phyloP scores from a whole-genome alignment of 2,888 invertebrate species.

The Eristalinus sepulchralis region DNA sequence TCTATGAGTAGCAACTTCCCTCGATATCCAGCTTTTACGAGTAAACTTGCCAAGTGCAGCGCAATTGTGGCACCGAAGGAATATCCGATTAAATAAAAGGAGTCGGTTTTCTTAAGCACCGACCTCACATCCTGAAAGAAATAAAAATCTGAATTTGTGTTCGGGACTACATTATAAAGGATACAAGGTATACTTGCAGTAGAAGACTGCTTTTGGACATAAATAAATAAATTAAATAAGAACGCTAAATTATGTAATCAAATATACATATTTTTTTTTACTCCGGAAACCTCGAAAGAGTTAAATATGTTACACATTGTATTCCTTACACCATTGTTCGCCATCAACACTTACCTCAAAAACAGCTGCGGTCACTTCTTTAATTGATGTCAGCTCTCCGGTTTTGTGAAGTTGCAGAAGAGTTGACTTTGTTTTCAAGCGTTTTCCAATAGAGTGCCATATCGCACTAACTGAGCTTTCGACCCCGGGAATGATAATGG shows the following conservation, averaged over 20 bases:
- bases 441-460: constrained; percentile 78
- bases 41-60: constrained; percentile 87
- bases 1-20: constrained; percentile 89
- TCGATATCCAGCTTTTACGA: constrained; percentile 86
- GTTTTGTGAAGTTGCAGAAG: constrained; percentile 78
- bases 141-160: not conserved
- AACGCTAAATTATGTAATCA: too few species aligned
- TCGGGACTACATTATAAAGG: not conserved
- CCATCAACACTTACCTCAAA: too few species aligned
- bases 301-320: too few species aligned
- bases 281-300: too few species aligned
- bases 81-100: constrained; percentile 91
- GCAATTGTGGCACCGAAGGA: constrained; percentile 92
- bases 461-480: constrained; percentile 84
- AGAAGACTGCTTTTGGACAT: too few species aligned
- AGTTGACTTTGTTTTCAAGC: constrained; percentile 74
- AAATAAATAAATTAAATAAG: too few species aligned
- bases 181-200: too few species aligned
- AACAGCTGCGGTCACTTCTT: constrained; percentile 72
- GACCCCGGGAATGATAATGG: constrained; percentile 84
- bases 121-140: constrained; percentile 83
- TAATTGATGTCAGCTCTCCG: constrained; percentile 73
- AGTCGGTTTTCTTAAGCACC: constrained; percentile 83
- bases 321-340: too few species aligned
- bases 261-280: too few species aligned